phyloP scores from a whole-genome alignment of 1,140 invertebrate genomes.

The Trinorchestia longiramus region DNA sequence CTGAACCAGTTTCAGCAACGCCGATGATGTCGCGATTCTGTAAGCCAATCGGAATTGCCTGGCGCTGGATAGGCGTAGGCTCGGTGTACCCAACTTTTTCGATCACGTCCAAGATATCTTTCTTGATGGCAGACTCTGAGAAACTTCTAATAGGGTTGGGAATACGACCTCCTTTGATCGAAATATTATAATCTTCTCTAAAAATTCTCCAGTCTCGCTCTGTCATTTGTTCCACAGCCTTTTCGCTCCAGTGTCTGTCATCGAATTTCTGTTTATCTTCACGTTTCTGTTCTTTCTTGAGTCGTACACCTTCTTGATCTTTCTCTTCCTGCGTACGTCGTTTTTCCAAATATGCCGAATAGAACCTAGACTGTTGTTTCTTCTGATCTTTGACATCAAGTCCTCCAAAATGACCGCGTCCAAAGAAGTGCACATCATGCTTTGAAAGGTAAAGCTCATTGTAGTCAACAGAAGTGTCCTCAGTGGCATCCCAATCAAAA shows the following conservation, averaged over 20 bases:
- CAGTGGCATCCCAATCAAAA: slow-evolving; percentile 99
- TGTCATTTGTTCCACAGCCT: slow-evolving; percentile 94
- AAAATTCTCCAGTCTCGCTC: slow-evolving; percentile 99
- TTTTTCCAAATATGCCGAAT: slow-evolving; percentile 95
- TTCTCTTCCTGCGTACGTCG: slow-evolving; percentile 96
- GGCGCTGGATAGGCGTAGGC: slow-evolving; percentile 98
- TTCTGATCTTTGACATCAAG: slow-evolving; percentile 98
- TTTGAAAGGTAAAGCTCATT: slow-evolving; percentile 96
- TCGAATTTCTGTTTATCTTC: slow-evolving; percentile 99
- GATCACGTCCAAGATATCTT: slow-evolving; percentile 94
- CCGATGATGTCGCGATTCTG: slow-evolving; percentile 99
- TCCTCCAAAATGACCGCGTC: slow-evolving; percentile 96
- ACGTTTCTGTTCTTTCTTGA: slow-evolving; percentile 94
- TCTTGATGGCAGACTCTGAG: slow-evolving; percentile 93
- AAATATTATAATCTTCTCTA: slow-evolving; percentile 99
- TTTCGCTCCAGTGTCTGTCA: slow-evolving; percentile 98
- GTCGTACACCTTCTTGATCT: slow-evolving; percentile 87
- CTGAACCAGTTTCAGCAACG: slow-evolving; percentile 98
- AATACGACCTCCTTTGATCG: slow-evolving; percentile 95
- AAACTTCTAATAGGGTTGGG: slow-evolving; percentile 96
- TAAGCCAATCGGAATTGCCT: slow-evolving; percentile 98
- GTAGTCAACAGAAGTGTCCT: slow-evolving; percentile 98
- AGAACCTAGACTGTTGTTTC: slow-evolving; percentile 97
- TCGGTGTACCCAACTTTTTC: slow-evolving; percentile 97
- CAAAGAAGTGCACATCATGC: slow-evolving; percentile 97